phyloP scores from a whole-genome alignment of 2,113 vertebrate genomes.

The Anoura caudifer region DNA sequence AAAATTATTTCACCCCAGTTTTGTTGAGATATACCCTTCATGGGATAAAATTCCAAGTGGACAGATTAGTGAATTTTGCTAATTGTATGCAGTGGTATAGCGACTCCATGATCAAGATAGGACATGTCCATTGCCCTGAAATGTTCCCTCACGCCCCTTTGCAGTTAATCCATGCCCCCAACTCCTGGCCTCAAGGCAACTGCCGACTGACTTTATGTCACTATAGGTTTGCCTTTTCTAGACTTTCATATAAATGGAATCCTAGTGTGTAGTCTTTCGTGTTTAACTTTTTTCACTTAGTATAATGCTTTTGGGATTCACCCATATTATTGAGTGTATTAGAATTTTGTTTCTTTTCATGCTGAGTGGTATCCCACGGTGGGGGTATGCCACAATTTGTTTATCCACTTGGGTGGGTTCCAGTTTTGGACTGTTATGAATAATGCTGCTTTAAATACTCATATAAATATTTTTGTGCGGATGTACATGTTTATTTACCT shows the following conservation, averaged over 20 bases:
- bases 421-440: neutral
- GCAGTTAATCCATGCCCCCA: neutral
- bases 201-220: neutral
- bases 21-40: neutral
- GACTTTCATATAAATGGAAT: neutral
- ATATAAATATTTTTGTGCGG: neutral
- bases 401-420: neutral
- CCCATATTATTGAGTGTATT: neutral
- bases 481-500: neutral
- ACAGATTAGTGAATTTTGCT: neutral
- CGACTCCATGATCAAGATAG: neutral
- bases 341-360: neutral
- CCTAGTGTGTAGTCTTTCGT: neutral
- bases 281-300: neutral
- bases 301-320: neutral
- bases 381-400: neutral
- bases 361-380: neutral
- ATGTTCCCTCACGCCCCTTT: neutral
- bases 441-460: neutral
- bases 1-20: neutral
- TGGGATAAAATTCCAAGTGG: neutral
- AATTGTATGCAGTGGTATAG: neutral
- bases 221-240: neutral
- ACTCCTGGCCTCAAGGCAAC: neutral
- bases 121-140: neutral